Conservation (phyloP, 2,797 vertebrate species). For the Muscicapa striata region DNA sequence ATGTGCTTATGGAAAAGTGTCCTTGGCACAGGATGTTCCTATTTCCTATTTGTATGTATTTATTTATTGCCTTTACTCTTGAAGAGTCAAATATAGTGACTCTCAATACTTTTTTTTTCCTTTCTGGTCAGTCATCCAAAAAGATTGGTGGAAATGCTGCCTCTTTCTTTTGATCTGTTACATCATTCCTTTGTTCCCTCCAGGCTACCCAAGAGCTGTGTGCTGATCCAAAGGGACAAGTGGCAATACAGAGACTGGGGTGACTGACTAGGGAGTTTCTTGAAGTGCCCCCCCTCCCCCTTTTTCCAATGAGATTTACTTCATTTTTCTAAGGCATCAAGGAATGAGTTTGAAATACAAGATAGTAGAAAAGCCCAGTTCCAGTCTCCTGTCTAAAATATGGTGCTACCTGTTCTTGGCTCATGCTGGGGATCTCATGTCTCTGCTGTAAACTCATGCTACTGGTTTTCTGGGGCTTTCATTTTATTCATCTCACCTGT, state of each 20-base stretch:
- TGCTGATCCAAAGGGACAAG: neutral
- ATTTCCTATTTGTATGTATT: neutral
- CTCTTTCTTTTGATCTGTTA: neutral
- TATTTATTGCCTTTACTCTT: neutral
- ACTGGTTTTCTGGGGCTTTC: neutral
- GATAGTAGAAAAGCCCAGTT: slow-evolving; percentile 12
- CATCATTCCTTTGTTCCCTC: neutral
- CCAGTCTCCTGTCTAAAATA: neutral
- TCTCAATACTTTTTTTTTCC: neutral
- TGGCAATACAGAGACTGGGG: neutral
- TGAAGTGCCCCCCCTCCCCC: neutral
- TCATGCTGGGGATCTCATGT: accelerated
- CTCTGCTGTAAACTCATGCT: neutral
- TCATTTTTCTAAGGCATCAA: neutral
- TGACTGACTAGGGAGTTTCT: neutral
- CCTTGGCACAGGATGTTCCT: neutral
- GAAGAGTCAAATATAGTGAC: accelerated
- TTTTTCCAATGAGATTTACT: neutral
- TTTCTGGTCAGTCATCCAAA: neutral
- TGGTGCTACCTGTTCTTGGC: neutral
- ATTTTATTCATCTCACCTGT: accelerated
- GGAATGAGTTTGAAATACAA: neutral
- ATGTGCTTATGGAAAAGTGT: accelerated
- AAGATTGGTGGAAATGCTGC: accelerated
- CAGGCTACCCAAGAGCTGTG: accelerated